phyloP scores from a whole-genome alignment of 2,797 vertebrate species.

The Lemur catta region DNA sequence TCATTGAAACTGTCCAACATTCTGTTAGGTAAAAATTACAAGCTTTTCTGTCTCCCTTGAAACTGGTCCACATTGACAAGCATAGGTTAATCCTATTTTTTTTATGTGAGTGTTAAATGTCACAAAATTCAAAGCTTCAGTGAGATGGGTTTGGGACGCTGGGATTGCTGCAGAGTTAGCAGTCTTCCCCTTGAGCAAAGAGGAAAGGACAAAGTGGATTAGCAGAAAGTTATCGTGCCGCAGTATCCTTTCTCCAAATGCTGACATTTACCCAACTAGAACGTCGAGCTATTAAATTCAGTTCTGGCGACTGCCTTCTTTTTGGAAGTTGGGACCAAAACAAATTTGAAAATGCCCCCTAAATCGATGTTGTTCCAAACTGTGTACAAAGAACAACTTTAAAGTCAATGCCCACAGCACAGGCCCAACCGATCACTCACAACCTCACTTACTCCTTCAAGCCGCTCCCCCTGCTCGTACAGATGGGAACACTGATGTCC shows the following conservation, averaged over 20 bases:
- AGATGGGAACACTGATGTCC: background rate
- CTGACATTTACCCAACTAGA: background rate
- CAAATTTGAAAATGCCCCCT: background rate
- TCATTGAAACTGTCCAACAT: background rate
- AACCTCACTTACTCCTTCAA: too few relatives aligned
- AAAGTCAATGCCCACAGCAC: background rate
- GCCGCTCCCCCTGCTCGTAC: fast-evolving
- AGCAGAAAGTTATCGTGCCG: background rate
- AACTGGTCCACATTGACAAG: background rate
- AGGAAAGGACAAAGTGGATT: background rate
- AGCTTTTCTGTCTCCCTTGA: background rate
- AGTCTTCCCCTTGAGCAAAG: background rate
- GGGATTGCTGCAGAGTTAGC: background rate
- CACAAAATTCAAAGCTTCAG: background rate
- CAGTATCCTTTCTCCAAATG: background rate
- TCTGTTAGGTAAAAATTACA: background rate
- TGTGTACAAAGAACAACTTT: background rate
- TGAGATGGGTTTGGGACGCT: background rate
- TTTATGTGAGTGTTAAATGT: background rate
- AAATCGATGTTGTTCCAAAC: background rate
- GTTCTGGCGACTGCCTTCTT: background rate
- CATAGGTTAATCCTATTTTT: background rate
- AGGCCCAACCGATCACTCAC: too few relatives aligned
- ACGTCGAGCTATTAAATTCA: background rate
- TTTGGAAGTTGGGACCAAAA: background rate